Evolutionary conservation across 2,113 vertebrate species (phyloP).

Genomic region (Cervus canadensis): DNA sequence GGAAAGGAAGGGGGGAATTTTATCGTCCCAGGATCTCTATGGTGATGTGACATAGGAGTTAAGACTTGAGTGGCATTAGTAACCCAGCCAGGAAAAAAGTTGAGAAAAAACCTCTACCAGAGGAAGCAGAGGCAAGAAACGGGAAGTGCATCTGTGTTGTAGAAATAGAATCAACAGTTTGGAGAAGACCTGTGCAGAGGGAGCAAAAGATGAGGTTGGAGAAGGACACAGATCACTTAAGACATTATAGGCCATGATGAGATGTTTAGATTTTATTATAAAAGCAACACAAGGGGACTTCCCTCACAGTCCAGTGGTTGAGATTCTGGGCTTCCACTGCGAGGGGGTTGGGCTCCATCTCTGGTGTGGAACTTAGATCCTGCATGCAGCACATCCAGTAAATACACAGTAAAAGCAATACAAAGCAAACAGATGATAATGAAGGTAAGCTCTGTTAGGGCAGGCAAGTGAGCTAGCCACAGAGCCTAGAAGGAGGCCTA

Average conservation of each 20-base stretch:
- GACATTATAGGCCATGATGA: neutral
- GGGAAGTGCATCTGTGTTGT: neutral
- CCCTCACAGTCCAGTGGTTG: neutral
- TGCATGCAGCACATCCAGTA: neutral
- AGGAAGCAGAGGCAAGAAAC: neutral
- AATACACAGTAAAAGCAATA: neutral
- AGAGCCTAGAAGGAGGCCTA: neutral
- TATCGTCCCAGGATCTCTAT: neutral
- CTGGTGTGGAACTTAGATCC: neutral
- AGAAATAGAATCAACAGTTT: neutral
- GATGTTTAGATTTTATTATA: neutral
- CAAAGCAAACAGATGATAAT: neutral
- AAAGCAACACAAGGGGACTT: neutral
- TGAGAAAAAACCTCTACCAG: neutral
- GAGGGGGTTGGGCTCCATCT: neutral
- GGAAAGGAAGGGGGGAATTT: neutral
- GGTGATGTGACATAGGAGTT: neutral
- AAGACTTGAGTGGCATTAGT: neutral
- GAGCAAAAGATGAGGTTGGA: neutral
- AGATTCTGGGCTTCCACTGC: neutral
- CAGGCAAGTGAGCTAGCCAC: neutral
- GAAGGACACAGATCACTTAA: neutral
- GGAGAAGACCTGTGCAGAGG: accelerated
- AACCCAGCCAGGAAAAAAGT: neutral
- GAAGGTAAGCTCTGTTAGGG: neutral